phyloP scores from a whole-genome alignment of 2,113 vertebrate genomes.

The Sturnira hondurensis region DNA sequence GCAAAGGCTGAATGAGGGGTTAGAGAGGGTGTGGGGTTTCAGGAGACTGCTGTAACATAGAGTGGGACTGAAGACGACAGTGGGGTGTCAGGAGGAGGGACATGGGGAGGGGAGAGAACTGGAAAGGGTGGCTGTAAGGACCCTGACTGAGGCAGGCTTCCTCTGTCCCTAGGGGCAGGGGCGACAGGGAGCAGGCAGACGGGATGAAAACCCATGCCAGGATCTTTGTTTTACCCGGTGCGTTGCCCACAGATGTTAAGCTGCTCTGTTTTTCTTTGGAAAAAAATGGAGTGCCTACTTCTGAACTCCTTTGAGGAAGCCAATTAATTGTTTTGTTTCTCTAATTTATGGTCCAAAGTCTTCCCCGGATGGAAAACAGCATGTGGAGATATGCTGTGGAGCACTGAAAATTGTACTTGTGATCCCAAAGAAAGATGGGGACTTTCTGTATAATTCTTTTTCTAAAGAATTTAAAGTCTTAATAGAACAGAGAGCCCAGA shows the following conservation, averaged over 20 bases:
- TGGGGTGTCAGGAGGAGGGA: not conserved
- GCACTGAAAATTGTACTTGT: too few relatives aligned
- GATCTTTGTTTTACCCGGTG: too few relatives aligned
- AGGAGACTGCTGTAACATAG: not conserved
- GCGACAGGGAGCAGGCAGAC: too few relatives aligned
- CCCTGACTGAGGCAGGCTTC: not conserved
- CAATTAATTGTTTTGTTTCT: not conserved
- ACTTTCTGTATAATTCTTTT: not conserved
- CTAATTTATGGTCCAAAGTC: not conserved
- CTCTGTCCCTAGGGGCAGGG: not conserved
- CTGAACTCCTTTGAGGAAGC: not conserved
- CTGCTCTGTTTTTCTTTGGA: not conserved
- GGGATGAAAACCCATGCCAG: accelerated
- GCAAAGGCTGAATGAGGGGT: accelerated
- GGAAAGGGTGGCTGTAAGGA: not conserved
- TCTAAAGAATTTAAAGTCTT: not conserved
- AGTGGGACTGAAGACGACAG: not conserved
- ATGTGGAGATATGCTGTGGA: accelerated
- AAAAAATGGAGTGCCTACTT: not conserved
- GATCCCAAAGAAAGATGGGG: not conserved
- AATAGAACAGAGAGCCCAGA: too few relatives aligned
- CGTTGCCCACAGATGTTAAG: not conserved
- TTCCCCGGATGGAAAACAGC: not conserved
- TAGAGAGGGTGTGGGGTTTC: not conserved
- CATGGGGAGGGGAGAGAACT: accelerated